Evolutionary conservation across 1,140 invertebrate genomes (phyloP), one percentile per base, ranked within the genome.

Genomic region (Pseudomyrmex gracilis): DNA sequence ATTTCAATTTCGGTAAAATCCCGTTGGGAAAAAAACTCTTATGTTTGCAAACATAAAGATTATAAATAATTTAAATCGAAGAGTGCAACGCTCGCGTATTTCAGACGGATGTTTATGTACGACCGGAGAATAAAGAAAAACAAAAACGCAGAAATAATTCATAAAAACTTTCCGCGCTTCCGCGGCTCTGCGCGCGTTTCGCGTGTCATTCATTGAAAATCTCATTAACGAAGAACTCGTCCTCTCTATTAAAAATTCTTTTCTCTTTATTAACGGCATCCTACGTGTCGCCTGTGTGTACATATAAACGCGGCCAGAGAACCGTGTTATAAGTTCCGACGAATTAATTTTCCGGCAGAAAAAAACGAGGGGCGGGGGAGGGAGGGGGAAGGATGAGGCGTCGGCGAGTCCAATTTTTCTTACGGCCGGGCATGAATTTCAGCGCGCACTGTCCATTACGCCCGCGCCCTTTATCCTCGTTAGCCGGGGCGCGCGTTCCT

Each of bases 391-490:
- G 24, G 2, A 9, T n/a, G 24, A n/a, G n/a, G 34, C 61, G 47
- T 24, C 74, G 24, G 73, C 51, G 51, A 63, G 60, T 68, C 49
- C 64, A 83, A 90, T 88, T 89, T 90, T 88, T 88, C 86, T 87
- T 88, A 71, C 66, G 82, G 49, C 67, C 67, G 5, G 63, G 71
- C 85, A 87, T 82, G 86, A 87, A 87, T 87, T 88, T 87, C 83
- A 85, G 71, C 73, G 58, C 47, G 68, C 66, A 67, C 68, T 88
- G 87, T 86, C 86, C 83, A 89, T 89, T 89, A 88, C 67, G 67
- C 24, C 24, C 34, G 63, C 60, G 57, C 84, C 74, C 86, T 89
- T 89, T 86, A 89, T 89, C 74, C 86, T 90, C 80, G 88, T 90
- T 89, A 88, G 73, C 58, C 51, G 66, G 80, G 60, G 20, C n/a